Evolutionary conservation across 2,797 vertebrate species (phyloP).

Genomic region (Lepus townsendii): DNA sequence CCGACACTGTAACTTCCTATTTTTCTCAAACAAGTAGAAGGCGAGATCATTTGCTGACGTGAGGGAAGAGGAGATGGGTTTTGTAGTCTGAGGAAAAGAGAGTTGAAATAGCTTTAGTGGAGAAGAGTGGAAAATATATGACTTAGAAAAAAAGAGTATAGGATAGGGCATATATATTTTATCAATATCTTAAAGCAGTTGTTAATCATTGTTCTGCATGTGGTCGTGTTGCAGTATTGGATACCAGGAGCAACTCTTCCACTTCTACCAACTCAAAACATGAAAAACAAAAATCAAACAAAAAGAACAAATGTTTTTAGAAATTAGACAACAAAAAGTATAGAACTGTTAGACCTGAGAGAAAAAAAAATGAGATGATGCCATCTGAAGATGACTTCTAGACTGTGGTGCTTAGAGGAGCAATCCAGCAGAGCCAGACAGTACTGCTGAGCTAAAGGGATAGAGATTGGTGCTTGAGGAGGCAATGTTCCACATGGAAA

Average conservation of each 20-base stretch:
- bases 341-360: neutral
- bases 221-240: neutral
- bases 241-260: neutral
- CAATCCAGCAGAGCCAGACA: neutral
- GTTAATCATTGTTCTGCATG: neutral
- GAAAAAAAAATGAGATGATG: neutral
- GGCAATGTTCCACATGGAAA: neutral
- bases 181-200: neutral
- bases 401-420: neutral
- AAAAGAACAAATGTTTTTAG: neutral
- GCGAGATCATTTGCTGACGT: constrained; percentile 3
- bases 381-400: neutral
- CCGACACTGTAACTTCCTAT: neutral
- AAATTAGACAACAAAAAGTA: neutral
- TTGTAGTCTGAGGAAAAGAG: neutral
- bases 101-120: neutral
- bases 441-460: neutral
- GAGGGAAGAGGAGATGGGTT: neutral
- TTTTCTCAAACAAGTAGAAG: constrained; percentile 33
- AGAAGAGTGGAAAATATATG: neutral
- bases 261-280: neutral
- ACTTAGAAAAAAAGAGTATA: neutral
- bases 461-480: neutral
- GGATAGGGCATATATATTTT: neutral
- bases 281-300: neutral